Evolutionary conservation across 2,113 vertebrate genomes (phyloP), one percentile per base, ranked within the genome.

Genomic region (Notothenia rossii): DNA sequence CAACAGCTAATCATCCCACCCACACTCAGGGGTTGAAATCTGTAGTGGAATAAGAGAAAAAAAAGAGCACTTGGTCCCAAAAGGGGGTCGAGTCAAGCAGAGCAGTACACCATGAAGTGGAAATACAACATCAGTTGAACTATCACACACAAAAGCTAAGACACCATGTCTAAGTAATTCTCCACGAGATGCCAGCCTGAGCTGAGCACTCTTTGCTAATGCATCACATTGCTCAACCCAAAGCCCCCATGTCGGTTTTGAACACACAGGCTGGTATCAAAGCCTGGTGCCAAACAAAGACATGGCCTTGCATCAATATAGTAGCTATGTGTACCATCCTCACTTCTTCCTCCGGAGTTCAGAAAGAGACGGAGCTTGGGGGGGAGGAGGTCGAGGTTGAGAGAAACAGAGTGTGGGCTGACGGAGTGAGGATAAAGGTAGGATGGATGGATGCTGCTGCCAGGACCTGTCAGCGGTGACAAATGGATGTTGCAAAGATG

Each of bases 401-500:
- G 67, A 55, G 40, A 80, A 73, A 67, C 70, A 82, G 51, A 76
- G 83, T 75, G 89, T 87, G 83, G 86, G 72, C 72, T 85, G 88
- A 81, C 60, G 43, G 59, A 60, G 79, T 65, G 78, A 87, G 87
- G 86, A 85, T 89, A 87, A 87, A 87, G 81, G 79, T 78, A 81
- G 85, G 78, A 93, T 87, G 89, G 89, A 94, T 94, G 85, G 86
- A 90, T 90, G 84, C 82, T 69, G 78, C 86, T 92, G 90, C 90
- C 87, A 91, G 86, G 86, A 81, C 77, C 90, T 92, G 89, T 93
- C 94, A 91, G 77, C 15, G 8, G 77, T 93, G 93, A 94, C 90
- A 93, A 93, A 95, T 94, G 88, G 88, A 93, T 88, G 91, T 83
- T 74, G 74, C 90, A 81, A 88, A 92, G 88, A 93, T 93, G 90